Conservation (phyloP, 1,140 invertebrate genomes). For the Chionoecetes opilio region DNA sequence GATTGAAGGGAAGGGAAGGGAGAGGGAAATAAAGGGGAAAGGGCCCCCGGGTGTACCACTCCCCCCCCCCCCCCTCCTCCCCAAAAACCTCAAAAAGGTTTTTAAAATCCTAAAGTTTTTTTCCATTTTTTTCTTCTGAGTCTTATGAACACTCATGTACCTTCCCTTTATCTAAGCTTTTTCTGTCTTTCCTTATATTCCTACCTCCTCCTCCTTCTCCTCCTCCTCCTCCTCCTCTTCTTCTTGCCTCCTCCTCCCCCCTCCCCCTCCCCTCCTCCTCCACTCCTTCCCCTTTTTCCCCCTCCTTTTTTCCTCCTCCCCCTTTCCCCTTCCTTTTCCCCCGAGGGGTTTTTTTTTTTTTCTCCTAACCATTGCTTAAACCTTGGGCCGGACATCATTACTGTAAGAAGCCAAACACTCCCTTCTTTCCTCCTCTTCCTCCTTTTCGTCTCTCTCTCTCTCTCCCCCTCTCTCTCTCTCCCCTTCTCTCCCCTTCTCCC, state of each 20-base stretch:
- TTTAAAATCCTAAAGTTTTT: background rate
- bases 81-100: too few species aligned
- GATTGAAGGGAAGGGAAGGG: background rate
- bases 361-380: background rate
- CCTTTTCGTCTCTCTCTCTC: background rate
- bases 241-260: background rate
- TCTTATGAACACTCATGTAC: background rate
- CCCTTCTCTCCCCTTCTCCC: background rate
- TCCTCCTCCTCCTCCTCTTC: background rate
- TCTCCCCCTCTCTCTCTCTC: background rate
- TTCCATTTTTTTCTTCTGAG: background rate
- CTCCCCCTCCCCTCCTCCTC: background rate
- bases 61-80: too few species aligned
- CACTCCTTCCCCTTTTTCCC: background rate
- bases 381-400: background rate
- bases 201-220: too few species aligned
- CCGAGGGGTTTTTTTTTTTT: too few species aligned
- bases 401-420: slow-evolving; percentile 20
- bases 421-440: background rate
- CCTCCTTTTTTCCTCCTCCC: too few species aligned
- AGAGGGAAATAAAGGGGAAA: too few species aligned
- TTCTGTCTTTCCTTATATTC: background rate
- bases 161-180: background rate
- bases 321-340: too few species aligned
- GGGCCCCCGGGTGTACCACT: too few species aligned